phyloP scores from a whole-genome alignment of 2,113 vertebrate genomes.

The Platysternon megacephalum region DNA sequence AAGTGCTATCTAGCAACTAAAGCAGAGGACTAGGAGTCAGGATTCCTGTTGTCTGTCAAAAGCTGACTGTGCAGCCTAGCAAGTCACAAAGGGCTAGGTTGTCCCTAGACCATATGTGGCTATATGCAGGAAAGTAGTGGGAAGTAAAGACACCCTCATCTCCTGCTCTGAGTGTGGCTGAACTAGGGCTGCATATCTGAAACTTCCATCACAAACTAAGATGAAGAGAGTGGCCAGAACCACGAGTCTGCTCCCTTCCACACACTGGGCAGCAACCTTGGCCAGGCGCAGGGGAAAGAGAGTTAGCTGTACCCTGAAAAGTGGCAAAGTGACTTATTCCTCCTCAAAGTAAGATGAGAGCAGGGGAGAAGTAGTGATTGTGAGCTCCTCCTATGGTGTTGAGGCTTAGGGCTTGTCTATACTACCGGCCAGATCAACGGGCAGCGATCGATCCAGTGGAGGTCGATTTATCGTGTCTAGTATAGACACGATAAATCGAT shows the following conservation, averaged over 20 bases:
- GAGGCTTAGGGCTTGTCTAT: not conserved
- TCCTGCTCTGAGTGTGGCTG: accelerated
- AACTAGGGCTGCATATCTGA: not conserved
- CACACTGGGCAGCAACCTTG: not conserved
- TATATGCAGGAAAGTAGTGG: not conserved
- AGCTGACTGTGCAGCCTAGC: not conserved
- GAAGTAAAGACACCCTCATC: not conserved
- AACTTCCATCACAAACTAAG: not conserved
- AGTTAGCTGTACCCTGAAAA: accelerated
- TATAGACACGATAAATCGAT: too few relatives aligned
- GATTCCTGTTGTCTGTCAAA: not conserved
- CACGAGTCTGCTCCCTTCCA: accelerated
- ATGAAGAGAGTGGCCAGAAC: accelerated
- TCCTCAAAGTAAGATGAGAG: not conserved
- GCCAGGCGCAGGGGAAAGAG: not conserved
- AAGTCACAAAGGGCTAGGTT: not conserved
- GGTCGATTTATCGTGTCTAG: too few relatives aligned
- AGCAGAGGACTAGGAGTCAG: not conserved
- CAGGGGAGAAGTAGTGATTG: not conserved
- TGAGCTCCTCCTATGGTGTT: not conserved
- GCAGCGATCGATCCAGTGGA: too few relatives aligned
- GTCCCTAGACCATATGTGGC: not conserved
- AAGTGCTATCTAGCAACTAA: not conserved
- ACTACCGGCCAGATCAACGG: too few relatives aligned
- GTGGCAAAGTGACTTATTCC: not conserved